These are phyloP conservation scores for Tichodroma muraria DNA, from an alignment of 2,113 vertebrate genomes.

Conservation along the genomic window DNA sequence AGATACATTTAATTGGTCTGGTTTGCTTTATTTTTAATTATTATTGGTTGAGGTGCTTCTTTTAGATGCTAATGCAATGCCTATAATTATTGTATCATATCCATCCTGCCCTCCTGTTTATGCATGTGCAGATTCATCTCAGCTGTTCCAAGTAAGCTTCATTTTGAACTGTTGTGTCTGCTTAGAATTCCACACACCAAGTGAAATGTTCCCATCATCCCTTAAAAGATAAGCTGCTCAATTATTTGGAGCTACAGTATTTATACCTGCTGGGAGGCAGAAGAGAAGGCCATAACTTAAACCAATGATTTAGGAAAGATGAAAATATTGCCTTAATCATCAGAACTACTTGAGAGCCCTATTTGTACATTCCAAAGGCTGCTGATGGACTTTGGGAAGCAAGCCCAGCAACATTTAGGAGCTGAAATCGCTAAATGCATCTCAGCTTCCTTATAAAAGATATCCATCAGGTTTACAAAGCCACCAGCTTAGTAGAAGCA, in stretches of 20 bases:
- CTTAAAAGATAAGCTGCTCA: background rate
- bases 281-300: background rate
- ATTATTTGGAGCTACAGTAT: background rate
- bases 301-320: background rate
- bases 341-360: background rate
- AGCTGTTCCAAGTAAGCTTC: background rate
- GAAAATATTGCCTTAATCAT: background rate
- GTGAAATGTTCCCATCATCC: background rate
- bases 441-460: background rate
- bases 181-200: background rate
- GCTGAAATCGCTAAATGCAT: background rate
- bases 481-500: background rate
- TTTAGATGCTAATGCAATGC: conserved; percentile 1
- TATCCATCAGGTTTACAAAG: background rate
- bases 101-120: background rate
- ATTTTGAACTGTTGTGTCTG: background rate
- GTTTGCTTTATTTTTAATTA: background rate
- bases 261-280: background rate
- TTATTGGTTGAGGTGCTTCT: background rate
- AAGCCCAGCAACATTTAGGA: background rate
- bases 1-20: background rate
- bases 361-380: background rate
- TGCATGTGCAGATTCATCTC: background rate
- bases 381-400: background rate
- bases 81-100: background rate